Percentiles rank a stretch among this genome's conserved stretches.
phyloP scores from a whole-genome alignment of 2,113 vertebrate species.

The Carettochelys insculpta region DNA sequence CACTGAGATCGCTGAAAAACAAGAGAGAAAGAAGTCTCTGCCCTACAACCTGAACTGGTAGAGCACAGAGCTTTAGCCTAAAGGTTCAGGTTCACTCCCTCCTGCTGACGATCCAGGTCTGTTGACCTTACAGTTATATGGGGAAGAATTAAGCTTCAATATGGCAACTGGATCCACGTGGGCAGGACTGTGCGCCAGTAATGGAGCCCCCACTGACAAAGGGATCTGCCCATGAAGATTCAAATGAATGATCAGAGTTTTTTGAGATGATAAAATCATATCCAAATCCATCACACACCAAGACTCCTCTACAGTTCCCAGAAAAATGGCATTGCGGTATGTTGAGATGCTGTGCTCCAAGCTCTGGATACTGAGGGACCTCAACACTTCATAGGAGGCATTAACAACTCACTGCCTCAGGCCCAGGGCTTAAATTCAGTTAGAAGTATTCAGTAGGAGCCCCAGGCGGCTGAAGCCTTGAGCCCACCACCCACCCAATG shows the following conservation, averaged over 20 bases:
- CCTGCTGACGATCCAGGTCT: too few relatives aligned
- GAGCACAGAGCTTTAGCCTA: too few relatives aligned
- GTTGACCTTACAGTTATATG: too few relatives aligned
- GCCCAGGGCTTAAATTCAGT: neutral
- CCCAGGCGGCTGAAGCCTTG: too few relatives aligned
- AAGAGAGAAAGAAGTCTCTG: too few relatives aligned
- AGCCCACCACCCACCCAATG: too few relatives aligned
- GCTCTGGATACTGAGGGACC: slow-evolving; percentile 16
- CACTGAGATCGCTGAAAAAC: too few relatives aligned
- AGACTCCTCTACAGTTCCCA: neutral
- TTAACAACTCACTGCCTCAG: slow-evolving; percentile 19
- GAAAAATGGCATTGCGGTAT: slow-evolving; percentile 24
- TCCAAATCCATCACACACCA: neutral
- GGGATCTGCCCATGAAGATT: neutral
- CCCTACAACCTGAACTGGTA: too few relatives aligned
- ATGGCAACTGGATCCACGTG: neutral
- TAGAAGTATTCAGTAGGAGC: too few relatives aligned
- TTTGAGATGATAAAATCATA: neutral
- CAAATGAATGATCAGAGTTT: neutral
- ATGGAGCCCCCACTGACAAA: neutral
- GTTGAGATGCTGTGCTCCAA: neutral
- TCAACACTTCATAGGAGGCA: slow-evolving; percentile 31
- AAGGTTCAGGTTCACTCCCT: too few relatives aligned
- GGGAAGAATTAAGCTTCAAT: neutral
- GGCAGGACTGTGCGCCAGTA: neutral